Percentiles rank a stretch among this genome's conserved stretches.
phyloP scores from a whole-genome alignment of 1,140 invertebrate genomes.

The Pachyrhynchus sulphureomaculatus region DNA sequence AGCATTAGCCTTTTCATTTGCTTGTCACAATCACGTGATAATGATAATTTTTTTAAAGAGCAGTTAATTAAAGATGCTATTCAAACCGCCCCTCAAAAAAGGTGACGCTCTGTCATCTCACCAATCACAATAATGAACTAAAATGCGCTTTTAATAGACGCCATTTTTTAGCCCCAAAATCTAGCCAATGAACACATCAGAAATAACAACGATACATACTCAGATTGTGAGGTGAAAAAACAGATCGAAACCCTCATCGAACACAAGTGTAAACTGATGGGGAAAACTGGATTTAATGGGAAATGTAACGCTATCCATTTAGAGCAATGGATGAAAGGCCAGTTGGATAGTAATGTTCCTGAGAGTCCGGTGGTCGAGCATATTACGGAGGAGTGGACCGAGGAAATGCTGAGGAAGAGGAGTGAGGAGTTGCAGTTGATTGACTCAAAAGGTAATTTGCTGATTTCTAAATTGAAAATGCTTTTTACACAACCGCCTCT shows the following conservation, averaged over 20 bases:
- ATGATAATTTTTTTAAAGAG: too few species aligned
- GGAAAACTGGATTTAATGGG: slow-evolving; percentile 58
- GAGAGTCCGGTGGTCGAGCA: slow-evolving; percentile 51
- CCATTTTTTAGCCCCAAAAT: slow-evolving; percentile 37
- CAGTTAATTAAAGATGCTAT: too few species aligned
- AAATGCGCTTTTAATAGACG: slow-evolving; percentile 28
- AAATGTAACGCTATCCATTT: slow-evolving; percentile 65
- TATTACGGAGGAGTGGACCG: slow-evolving; percentile 67
- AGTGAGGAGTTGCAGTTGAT: slow-evolving; percentile 65
- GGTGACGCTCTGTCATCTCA: too few species aligned
- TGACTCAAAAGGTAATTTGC: slow-evolving; percentile 50
- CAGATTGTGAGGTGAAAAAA: slow-evolving; percentile 41
- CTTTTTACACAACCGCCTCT: too few species aligned
- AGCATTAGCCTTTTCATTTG: too few species aligned
- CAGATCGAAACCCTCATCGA: slow-evolving; percentile 61
- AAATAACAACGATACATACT: neutral
- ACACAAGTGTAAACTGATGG: slow-evolving; percentile 60
- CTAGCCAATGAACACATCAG: slow-evolving; percentile 25
- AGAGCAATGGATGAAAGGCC: slow-evolving; percentile 71
- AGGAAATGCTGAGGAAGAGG: slow-evolving; percentile 65
- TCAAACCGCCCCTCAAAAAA: too few species aligned
- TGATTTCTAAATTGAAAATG: too few species aligned
- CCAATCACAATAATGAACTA: slow-evolving; percentile 9
- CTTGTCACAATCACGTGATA: too few species aligned
- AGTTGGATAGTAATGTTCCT: slow-evolving; percentile 52